Percentiles rank a stretch among this genome's conserved stretches.
phyloP scores from a whole-genome alignment of 2,797 vertebrate species.

The Aplochiton taeniatus region DNA sequence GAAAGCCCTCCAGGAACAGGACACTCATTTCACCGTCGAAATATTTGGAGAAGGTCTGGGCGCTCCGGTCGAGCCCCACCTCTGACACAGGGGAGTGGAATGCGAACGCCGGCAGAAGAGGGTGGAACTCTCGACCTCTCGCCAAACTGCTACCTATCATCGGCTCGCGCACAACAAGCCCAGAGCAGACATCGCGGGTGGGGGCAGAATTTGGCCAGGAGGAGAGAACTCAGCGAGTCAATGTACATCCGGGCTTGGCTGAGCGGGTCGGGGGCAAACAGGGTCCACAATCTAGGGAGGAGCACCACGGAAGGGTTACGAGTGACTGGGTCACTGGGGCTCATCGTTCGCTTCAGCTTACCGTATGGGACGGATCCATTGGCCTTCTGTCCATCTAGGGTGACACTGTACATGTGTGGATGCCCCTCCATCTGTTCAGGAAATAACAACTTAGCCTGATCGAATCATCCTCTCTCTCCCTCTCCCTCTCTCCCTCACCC shows the following conservation, averaged over 20 bases:
- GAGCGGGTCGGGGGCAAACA: neutral
- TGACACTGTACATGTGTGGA: neutral
- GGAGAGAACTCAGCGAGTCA: neutral
- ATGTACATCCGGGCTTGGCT: neutral
- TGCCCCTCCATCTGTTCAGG: conserved; percentile 29
- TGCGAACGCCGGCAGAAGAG: conserved; percentile 46
- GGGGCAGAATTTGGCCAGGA: conserved; percentile 4
- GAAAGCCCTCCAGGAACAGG: no score
- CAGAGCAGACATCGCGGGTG: conserved; percentile 3
- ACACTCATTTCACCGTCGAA: conserved; percentile 18
- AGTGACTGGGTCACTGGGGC: neutral
- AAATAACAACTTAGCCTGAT: conserved; percentile 25
- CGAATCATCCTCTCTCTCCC: conserved; percentile 30
- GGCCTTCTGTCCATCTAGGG: no score
- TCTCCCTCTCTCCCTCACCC: neutral
- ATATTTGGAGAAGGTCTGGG: conserved; percentile 31
- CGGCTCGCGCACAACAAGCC: conserved; percentile 9
- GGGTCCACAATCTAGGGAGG: neutral
- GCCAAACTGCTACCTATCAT: conserved; percentile 41
- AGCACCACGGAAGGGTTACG: neutral
- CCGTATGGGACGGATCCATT: no score
- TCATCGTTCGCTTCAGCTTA: no score
- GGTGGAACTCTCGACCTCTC: conserved; percentile 57
- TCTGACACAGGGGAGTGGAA: conserved; percentile 54
- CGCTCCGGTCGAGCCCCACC: conserved; percentile 48